phyloP scores from a whole-genome alignment of 2,888 invertebrate species.

The Ganaspis brasiliensis region DNA sequence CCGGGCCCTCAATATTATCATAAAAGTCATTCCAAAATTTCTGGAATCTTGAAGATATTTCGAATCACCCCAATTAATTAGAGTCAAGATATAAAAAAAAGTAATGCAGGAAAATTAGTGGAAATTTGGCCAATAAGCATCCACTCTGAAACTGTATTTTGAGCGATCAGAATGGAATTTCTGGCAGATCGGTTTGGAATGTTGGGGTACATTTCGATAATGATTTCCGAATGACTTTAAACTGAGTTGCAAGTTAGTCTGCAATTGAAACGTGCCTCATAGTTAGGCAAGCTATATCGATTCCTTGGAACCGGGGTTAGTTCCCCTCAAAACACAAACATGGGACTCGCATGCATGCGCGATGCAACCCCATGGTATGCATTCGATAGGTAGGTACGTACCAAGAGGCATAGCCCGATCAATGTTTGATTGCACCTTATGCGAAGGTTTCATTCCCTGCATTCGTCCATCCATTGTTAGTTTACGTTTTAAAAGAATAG shows the following conservation, averaged over 20 bases:
- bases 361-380: constrained; percentile 73
- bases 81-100: too few species aligned
- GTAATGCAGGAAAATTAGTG: background rate
- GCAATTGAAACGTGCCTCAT: constrained; percentile 68
- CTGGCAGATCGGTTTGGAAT: constrained; percentile 11
- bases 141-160: background rate
- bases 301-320: constrained; percentile 68
- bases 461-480: constrained; percentile 37
- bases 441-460: constrained; percentile 61
- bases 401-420: constrained; percentile 64
- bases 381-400: constrained; percentile 74
- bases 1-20: too few species aligned
- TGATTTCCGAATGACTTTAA: constrained; percentile 17
- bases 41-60: too few species aligned
- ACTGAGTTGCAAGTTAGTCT: constrained; percentile 15
- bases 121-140: background rate
- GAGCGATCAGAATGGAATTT: background rate
- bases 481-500: constrained; percentile 13
- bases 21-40: too few species aligned
- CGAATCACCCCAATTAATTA: too few species aligned
- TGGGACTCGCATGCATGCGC: constrained; percentile 71
- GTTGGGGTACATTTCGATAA: constrained; percentile 5
- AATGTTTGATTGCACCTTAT: constrained; percentile 65
- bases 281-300: constrained; percentile 74
- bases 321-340: constrained; percentile 75